A percentile compares a stretch with the other conserved stretches of the same genome.
Conservation (phyloP, 2,888 invertebrate genomes). For the Atherix ibis region DNA sequence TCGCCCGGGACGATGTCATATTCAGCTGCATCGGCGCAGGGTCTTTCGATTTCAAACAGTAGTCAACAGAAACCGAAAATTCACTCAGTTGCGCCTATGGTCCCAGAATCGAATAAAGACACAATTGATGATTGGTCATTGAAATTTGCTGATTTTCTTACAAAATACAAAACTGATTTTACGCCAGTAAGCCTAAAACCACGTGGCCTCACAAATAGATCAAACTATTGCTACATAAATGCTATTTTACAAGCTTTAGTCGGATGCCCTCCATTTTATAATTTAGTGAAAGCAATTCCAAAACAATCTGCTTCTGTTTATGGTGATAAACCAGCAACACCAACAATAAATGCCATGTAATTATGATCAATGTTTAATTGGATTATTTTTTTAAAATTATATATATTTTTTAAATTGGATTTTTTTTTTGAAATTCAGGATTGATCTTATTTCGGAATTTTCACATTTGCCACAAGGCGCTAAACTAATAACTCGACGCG, state of each 20-base stretch:
- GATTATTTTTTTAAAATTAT: neutral
- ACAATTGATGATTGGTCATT: slow-evolving; percentile 27
- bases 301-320: slow-evolving; percentile 39
- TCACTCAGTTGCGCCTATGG: neutral
- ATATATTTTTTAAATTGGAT: neutral
- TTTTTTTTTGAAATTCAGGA: slow-evolving; percentile 6
- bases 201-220: slow-evolving; percentile 80
- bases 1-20: slow-evolving; percentile 29
- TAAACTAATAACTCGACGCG: slow-evolving; percentile 32
- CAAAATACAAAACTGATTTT: slow-evolving; percentile 61
- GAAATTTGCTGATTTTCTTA: slow-evolving; percentile 53
- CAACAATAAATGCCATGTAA: slow-evolving; percentile 87
- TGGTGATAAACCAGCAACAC: slow-evolving; percentile 49
- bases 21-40: slow-evolving; percentile 32
- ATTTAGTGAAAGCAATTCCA: slow-evolving; percentile 66
- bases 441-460: slow-evolving; percentile 63
- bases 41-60: slow-evolving; percentile 16
- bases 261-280: slow-evolving; percentile 90
- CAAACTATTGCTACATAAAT: slow-evolving; percentile 95
- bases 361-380: slow-evolving; percentile 28
- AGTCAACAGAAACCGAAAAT: slow-evolving; percentile 4
- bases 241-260: slow-evolving; percentile 85
- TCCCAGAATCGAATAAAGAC: slow-evolving; percentile 2
- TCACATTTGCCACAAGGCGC: slow-evolving; percentile 44
- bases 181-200: slow-evolving; percentile 67